These are phyloP conservation scores for Heterotilapia buettikoferi DNA, from an alignment of 2,113 vertebrate genomes.

Conservation along the genomic window DNA sequence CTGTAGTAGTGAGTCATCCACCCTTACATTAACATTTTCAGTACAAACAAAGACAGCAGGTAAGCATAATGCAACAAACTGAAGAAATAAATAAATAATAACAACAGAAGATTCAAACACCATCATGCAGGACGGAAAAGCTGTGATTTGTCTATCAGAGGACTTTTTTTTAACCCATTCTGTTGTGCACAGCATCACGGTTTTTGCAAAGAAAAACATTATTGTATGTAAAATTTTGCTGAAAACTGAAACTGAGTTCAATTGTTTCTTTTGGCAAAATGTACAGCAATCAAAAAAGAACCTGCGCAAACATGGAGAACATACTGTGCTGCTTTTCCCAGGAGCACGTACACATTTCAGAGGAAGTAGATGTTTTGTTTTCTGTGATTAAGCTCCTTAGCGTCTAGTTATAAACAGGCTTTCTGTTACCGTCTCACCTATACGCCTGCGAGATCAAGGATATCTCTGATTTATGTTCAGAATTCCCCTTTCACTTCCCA, in stretches of 20 bases:
- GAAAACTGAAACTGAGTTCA: not conserved
- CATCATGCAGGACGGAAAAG: not conserved
- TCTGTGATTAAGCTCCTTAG: constrained; percentile 37
- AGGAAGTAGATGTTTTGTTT: constrained; percentile 64
- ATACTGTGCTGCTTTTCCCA: constrained; percentile 12
- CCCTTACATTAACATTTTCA: not conserved
- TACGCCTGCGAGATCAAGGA: not conserved
- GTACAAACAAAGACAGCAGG: not conserved
- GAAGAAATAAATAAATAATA: not conserved
- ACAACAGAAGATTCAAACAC: not conserved
- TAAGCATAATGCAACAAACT: not conserved
- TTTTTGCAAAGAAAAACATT: not conserved
- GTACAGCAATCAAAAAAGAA: not conserved
- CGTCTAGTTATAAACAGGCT: not conserved
- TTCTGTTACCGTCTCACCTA: not conserved
- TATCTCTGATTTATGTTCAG: not conserved
- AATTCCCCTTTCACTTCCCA: constrained; percentile 33
- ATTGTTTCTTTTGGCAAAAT: not conserved
- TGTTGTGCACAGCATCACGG: not conserved
- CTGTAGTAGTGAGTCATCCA: not conserved
- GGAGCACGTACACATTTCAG: constrained; percentile 1
- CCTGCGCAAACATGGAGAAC: not conserved
- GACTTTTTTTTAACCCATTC: not conserved
- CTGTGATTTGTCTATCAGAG: not conserved
- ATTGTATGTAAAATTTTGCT: rapidly evolving